phyloP scores from a whole-genome alignment of 2,797 vertebrate species.

The Pristis pectinata region DNA sequence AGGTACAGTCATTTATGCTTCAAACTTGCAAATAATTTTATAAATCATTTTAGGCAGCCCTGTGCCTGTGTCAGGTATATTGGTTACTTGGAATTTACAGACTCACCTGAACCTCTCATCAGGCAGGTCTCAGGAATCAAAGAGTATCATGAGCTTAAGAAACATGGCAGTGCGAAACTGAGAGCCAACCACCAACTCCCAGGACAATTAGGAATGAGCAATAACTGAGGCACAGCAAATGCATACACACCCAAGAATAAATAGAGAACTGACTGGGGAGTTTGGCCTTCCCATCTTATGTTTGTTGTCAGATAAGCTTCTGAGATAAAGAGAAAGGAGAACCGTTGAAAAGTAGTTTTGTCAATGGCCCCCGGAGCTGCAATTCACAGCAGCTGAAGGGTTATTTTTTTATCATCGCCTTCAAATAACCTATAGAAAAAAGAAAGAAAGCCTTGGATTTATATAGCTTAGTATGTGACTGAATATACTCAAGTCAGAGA shows the following conservation, averaged over 20 bases:
- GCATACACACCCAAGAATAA: not conserved
- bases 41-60: not conserved
- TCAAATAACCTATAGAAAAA: too few species aligned
- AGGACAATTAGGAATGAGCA: not conserved
- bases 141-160: too few species aligned
- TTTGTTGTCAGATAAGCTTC: too few species aligned
- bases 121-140: not conserved
- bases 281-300: not conserved
- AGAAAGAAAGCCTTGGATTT: too few species aligned
- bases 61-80: not conserved
- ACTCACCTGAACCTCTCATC: not conserved
- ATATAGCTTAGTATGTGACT: too few species aligned
- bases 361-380: not conserved
- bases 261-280: not conserved
- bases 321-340: too few species aligned
- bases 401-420: too few species aligned
- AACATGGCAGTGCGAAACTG: not conserved
- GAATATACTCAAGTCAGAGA: too few species aligned
- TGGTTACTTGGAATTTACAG: not conserved
- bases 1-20: not conserved
- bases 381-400: not conserved
- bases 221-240: not conserved
- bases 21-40: not conserved
- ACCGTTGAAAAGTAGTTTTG: too few species aligned
- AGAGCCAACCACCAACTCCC: not conserved